Conservation (phyloP, 2,797 vertebrate species). For the Aphelocoma californica region DNA sequence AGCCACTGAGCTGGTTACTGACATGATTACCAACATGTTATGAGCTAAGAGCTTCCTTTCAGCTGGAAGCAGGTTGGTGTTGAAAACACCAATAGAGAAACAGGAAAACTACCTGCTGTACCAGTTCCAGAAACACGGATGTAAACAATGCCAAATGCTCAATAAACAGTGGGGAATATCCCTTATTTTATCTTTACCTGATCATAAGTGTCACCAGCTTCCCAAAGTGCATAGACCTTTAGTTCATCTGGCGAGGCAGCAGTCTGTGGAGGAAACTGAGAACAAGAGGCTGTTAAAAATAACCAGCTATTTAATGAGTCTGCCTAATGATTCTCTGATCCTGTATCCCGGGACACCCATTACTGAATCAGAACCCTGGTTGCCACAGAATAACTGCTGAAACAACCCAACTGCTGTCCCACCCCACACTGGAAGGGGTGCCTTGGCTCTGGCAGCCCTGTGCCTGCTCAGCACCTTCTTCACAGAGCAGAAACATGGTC, state of each 20-base stretch:
- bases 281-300: conserved; percentile 62
- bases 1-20: neutral
- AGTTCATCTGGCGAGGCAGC: conserved; percentile 89
- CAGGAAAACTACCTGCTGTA: neutral
- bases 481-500: neutral
- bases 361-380: neutral
- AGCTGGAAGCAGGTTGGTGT: neutral
- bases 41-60: neutral
- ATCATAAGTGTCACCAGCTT: conserved; percentile 89
- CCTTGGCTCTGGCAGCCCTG: neutral
- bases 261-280: conserved; percentile 94
- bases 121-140: neutral
- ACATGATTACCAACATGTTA: neutral
- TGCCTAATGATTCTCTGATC: conserved; percentile 14
- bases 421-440: neutral
- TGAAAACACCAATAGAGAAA: neutral
- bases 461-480: neutral
- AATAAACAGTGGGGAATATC: neutral
- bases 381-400: neutral
- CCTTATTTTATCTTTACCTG: conserved; percentile 79
- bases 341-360: conserved; percentile 13
- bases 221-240: conserved; percentile 97
- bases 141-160: neutral
- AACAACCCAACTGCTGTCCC: neutral
- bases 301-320: conserved; percentile 44